These are phyloP conservation scores for Mormyrops attenuatus DNA, from an alignment of 2,797 vertebrate species.

Conservation along the genomic window DNA sequence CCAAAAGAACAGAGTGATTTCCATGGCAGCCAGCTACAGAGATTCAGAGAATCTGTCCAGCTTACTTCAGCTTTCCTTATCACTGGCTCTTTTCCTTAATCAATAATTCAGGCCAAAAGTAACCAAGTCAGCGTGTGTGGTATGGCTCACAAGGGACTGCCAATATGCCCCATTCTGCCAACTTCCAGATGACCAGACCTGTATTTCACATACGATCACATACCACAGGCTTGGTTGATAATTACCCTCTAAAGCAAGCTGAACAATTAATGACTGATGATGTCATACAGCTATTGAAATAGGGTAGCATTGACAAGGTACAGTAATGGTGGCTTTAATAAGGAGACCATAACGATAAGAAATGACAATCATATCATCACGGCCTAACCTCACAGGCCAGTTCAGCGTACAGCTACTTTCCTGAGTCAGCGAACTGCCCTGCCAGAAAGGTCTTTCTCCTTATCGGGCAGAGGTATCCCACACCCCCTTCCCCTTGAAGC, in stretches of 20 bases:
- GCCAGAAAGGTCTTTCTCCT: background rate
- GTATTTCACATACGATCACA: background rate
- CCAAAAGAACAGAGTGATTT: background rate
- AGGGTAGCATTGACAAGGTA: background rate
- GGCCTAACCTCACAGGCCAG: background rate
- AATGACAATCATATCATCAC: background rate
- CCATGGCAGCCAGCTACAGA: background rate
- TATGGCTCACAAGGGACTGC: background rate
- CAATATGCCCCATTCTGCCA: background rate
- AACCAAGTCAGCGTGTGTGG: background rate
- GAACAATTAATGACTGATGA: background rate
- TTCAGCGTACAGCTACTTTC: background rate
- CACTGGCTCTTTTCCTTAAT: background rate
- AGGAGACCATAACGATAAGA: background rate
- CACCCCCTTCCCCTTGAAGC: background rate
- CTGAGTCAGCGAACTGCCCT: background rate
- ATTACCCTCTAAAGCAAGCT: background rate
- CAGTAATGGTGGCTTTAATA: background rate
- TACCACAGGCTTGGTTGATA: background rate
- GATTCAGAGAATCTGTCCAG: background rate
- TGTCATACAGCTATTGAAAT: background rate
- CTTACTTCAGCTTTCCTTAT: background rate
- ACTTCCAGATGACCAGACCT: background rate
- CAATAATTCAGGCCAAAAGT: background rate
- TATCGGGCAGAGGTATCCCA: background rate